These are phyloP conservation scores for Scleropages formosus DNA, from an alignment of 2,797 vertebrate genomes.

Conservation along the genomic window DNA sequence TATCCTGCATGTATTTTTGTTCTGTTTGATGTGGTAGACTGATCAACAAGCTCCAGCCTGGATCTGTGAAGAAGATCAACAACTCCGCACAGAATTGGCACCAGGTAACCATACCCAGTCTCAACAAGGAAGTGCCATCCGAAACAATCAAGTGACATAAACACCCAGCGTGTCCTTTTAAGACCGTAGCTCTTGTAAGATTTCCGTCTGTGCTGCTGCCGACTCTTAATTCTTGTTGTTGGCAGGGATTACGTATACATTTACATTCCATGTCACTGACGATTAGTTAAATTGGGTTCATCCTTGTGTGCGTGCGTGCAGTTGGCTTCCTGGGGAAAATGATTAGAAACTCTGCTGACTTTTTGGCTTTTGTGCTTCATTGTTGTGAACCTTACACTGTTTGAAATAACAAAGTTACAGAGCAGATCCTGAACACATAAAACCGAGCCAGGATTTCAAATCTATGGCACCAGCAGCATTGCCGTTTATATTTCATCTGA, in stretches of 20 bases:
- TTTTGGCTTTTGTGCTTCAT: conserved; percentile 9
- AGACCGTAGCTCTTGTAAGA: background rate
- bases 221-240: background rate
- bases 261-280: conserved; percentile 41
- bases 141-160: background rate
- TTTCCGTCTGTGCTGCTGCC: background rate
- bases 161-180: background rate
- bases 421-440: no score
- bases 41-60: conserved; percentile 76
- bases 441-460: no score
- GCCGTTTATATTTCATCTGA: background rate
- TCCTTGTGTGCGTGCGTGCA: conserved; percentile 19
- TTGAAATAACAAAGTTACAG: background rate
- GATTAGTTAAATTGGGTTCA: conserved; percentile 34
- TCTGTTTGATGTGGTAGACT: conserved; percentile 53
- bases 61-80: conserved; percentile 72
- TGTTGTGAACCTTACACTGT: background rate
- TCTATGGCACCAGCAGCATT: background rate
- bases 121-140: background rate
- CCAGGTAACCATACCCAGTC: conserved; percentile 50
- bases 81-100: conserved; percentile 70
- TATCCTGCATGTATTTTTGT: background rate
- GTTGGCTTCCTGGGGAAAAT: background rate
- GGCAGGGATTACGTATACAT: conserved; percentile 25
- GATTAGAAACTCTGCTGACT: conserved; percentile 4